Base-by-base conservation (phyloP, 2,888 invertebrate species). In the Trileptium ribeirensis region DNA sequence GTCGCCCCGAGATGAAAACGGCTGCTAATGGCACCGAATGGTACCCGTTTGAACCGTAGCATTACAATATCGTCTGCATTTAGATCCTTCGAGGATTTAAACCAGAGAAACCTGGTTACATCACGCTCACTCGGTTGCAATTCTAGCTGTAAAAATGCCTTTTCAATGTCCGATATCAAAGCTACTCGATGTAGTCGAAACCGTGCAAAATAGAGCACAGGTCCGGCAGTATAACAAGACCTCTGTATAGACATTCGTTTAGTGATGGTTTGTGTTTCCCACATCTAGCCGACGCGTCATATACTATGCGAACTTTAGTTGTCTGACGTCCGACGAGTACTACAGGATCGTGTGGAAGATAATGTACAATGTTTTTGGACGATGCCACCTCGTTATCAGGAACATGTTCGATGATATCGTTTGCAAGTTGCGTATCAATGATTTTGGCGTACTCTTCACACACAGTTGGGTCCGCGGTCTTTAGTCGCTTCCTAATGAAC, bases 221-320 rank as follows among this genome's bases (percentile, higher is more conserved):
- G 78, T 80, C 67, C 40, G 78, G 81, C 24, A 81, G 67, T 19
- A 83, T 75, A 31, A 64, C 78, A 3, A 82, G 84, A 19, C 84
- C 84, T 19, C 81, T 34, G 64, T 84, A 82, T 1, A 83, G 38
- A 67, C 83, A 83, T 67, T 84, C 83, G 81, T 84, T 84, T 34
- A 84, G 78, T 8, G 79, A 77, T 8, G 74, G 15, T 0, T 67
- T 81, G 75, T 83, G 74, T 0, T 1, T 24, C 74, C 81, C 81
- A n/a, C 31, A 34, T 78, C 33, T 78, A 0, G 78, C 80, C 0
- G 82, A 82, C 1, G 82, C 86, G 81, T 86, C 86, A 75, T 81
- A 86, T 8, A 86, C 85, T 36, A 83, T 79, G 2, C 85, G 40
- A 15, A 86, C 64, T 77, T 86, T 86, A 0, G 84, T 64, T 19